phyloP scores from a whole-genome alignment of 2,797 vertebrate species.

The Aldrovandia affinis region DNA sequence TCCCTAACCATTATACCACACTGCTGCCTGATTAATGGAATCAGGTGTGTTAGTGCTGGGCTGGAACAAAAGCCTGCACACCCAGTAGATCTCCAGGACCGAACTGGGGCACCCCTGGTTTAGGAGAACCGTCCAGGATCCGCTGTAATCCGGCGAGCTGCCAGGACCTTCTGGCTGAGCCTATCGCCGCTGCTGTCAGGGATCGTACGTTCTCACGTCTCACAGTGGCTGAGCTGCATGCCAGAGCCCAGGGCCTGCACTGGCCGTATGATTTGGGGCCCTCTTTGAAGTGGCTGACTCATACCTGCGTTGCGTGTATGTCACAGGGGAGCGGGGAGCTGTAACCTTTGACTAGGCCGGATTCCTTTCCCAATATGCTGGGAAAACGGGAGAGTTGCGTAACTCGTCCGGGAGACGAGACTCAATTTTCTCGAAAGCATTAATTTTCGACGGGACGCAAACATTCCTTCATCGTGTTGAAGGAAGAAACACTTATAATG shows the following conservation, averaged over 20 bases:
- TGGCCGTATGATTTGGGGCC: not conserved
- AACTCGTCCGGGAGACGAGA: not conserved
- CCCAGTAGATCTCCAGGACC: too few species aligned
- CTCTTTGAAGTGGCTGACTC: slow-evolving; percentile 10
- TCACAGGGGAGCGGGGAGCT: not conserved
- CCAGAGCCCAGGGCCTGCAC: not conserved
- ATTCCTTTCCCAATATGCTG: not conserved
- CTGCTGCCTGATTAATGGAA: too few species aligned
- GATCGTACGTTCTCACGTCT: not conserved
- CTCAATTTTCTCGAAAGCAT: not conserved
- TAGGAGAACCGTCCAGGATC: not conserved
- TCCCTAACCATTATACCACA: too few species aligned
- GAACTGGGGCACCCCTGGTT: too few species aligned
- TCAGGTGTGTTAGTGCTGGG: too few species aligned
- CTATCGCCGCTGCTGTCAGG: not conserved
- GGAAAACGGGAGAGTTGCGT: too few species aligned
- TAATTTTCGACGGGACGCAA: too few species aligned
- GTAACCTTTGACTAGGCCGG: not conserved
- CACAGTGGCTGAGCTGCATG: not conserved
- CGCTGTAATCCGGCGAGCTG: not conserved
- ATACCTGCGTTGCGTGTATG: not conserved
- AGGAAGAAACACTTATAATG: too few species aligned
- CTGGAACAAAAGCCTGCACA: too few species aligned
- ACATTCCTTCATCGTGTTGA: too few species aligned
- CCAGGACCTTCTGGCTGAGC: not conserved